Evolutionary conservation across 2,888 invertebrate genomes (phyloP).

Genomic region (Leucoma salicis): DNA sequence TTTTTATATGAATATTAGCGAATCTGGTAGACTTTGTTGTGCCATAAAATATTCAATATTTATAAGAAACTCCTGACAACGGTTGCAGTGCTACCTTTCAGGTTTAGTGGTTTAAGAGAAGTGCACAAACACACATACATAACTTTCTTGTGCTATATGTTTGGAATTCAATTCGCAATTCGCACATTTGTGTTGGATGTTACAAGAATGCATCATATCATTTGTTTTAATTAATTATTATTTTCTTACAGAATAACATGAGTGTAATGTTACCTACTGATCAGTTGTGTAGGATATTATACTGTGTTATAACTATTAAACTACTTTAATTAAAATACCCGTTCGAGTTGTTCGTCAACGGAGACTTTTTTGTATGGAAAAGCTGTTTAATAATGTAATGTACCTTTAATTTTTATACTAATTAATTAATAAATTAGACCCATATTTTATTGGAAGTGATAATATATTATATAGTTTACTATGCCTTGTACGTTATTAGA

Average conservation of each 20-base stretch:
- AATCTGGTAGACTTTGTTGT: too few relatives aligned
- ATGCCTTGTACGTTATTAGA: constrained; percentile 6
- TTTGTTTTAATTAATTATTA: constrained; percentile 78
- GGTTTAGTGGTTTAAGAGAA: too few relatives aligned
- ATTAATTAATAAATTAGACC: not conserved
- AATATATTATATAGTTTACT: constrained; percentile 20
- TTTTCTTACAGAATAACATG: constrained; percentile 62
- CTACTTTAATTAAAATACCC: constrained; percentile 39
- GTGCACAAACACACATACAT: too few relatives aligned
- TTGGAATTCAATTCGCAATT: constrained; percentile 50
- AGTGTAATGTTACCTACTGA: constrained; percentile 60
- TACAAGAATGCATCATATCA: constrained; percentile 83
- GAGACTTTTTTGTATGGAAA: constrained; percentile 81
- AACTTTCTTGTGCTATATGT: constrained; percentile 40
- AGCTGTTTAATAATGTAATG: constrained; percentile 29
- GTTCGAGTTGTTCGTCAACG: constrained; percentile 49
- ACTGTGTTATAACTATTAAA: constrained; percentile 37
- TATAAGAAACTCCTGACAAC: too few relatives aligned
- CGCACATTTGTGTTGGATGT: constrained; percentile 60
- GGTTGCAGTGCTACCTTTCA: too few relatives aligned
- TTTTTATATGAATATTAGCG: too few relatives aligned
- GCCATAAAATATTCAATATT: too few relatives aligned
- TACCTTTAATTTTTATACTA: not conserved
- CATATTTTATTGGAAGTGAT: constrained; percentile 10
- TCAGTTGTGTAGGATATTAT: constrained; percentile 51